These are phyloP conservation scores for Cistogaster globosa DNA, from an alignment of 2,888 invertebrate genomes.

Conservation along the genomic window DNA sequence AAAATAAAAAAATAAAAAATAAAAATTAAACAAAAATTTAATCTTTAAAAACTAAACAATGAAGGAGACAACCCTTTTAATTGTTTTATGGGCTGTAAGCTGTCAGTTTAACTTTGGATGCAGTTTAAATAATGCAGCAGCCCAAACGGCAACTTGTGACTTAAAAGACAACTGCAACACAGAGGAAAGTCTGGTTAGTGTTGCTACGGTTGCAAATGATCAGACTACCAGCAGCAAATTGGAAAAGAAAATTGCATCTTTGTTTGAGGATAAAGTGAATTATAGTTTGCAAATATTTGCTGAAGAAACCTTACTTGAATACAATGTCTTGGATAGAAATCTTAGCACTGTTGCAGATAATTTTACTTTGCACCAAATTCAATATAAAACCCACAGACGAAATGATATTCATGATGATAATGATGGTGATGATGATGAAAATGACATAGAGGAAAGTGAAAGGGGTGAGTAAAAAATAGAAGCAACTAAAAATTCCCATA, in stretches of 20 bases:
- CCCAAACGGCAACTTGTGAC: constrained; percentile 78
- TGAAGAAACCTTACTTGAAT: constrained; percentile 75
- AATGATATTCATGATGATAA: constrained; percentile 27
- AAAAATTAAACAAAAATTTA: constrained; percentile 3
- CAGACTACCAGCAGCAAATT: constrained; percentile 74
- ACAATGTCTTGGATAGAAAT: constrained; percentile 68
- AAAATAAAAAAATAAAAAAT: background rate
- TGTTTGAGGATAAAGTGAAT: constrained; percentile 82
- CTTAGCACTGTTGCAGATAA: constrained; percentile 66
- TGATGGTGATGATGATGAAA: constrained; percentile 63
- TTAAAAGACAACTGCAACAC: constrained; percentile 80
- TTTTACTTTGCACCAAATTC: constrained; percentile 73
- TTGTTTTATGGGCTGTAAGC: constrained; percentile 19
- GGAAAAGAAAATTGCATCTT: constrained; percentile 79
- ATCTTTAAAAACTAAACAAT: constrained; percentile 43
- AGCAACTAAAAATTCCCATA: background rate
- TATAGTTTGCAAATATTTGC: constrained; percentile 80
- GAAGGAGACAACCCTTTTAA: constrained; percentile 56
- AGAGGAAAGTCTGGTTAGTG: constrained; percentile 77
- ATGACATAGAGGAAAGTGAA: constrained; percentile 77
- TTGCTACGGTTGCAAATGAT: constrained; percentile 71
- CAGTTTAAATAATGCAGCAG: constrained; percentile 71
- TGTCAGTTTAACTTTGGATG: constrained; percentile 1
- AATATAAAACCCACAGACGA: constrained; percentile 33
- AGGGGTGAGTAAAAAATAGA: constrained; percentile 74